Evolutionary conservation across 2,888 invertebrate species (phyloP), one percentile per base, ranked within the genome.

Genomic region (Flabesymbios commensalis): DNA sequence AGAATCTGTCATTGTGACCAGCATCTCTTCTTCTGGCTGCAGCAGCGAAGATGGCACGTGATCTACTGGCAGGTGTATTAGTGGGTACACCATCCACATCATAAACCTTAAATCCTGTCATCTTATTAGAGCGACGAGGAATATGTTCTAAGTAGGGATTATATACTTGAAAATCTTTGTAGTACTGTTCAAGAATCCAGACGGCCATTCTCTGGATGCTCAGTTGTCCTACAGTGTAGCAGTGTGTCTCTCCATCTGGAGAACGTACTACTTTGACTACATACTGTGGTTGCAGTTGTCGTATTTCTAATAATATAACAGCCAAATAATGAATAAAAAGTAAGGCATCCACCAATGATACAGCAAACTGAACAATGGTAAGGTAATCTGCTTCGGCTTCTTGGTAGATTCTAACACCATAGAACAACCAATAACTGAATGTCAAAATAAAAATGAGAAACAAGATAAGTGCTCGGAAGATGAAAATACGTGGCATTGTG

Each of bases 351-450:
- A 94, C 90, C 75, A 97, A 88, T 79, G 93, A 94, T 26, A 92
- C 91, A 31, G 97, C 93, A 78, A 94, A 98, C 57, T 90, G 90
- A 29, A 98, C 95, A 76, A 97, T 86, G 26, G 90, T 90, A 79
- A 91, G 90, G 80, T 94, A 95, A 45, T 55, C 51, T 0, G 52
- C n/a, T 26, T 72, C 69, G 19, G 76, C 75, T 57, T 82, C 79
- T 57, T 85, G 82, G 61, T 85, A 75, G 47, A 87, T 84, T 83
- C 97, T 93, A 54, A 97, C 95, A 74, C 93, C 90, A 82, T 97
- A 99, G 84, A 99, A 99, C 22, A 99, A 86, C 98, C 99, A 99
- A 84, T 94, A 98, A 3, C 96, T 91, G 84, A 97, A 94, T 66
- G 92, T 91, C 81, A 96, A 91, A 17, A 99, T 89, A 42, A 94